These are phyloP conservation scores for Morone chrysops DNA, from an alignment of 2,113 vertebrate genomes.

Conservation along the genomic window DNA sequence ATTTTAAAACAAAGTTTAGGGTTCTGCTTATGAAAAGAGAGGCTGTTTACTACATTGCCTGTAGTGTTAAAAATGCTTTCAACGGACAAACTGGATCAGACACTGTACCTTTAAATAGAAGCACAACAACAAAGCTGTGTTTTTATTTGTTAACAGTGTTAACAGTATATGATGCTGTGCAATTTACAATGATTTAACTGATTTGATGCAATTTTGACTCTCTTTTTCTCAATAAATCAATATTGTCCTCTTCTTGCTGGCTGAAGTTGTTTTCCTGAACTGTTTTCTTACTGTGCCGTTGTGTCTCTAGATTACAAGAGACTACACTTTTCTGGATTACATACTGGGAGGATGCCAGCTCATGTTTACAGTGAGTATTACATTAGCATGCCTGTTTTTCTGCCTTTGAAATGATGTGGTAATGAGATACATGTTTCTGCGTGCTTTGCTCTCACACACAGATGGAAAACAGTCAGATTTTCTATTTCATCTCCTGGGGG, in stretches of 20 bases:
- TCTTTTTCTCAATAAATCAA: background rate
- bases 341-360: constrained; percentile 98
- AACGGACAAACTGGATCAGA: background rate
- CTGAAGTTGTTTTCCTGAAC: background rate
- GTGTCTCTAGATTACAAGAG: constrained; percentile 89
- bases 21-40: background rate
- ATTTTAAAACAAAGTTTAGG: background rate
- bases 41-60: background rate
- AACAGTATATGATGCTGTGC: no score
- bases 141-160: no score
- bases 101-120: background rate
- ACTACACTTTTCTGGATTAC: constrained; percentile 98
- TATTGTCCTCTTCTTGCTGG: background rate
- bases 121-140: background rate
- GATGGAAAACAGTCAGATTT: constrained; percentile 43
- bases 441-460: constrained; percentile 16
- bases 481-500: constrained; percentile 41
- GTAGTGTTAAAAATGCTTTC: background rate
- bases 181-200: background rate
- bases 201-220: background rate
- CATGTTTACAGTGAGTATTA: constrained; percentile 94
- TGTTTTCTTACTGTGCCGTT: constrained; percentile 11
- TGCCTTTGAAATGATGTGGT: constrained; percentile 21
- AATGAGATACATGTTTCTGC: constrained; percentile 49
- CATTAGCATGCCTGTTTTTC: constrained; percentile 16